These are phyloP conservation scores for Zhuqinia jingwanae DNA, from an alignment of 2,888 invertebrate species.

Conservation along the genomic window DNA sequence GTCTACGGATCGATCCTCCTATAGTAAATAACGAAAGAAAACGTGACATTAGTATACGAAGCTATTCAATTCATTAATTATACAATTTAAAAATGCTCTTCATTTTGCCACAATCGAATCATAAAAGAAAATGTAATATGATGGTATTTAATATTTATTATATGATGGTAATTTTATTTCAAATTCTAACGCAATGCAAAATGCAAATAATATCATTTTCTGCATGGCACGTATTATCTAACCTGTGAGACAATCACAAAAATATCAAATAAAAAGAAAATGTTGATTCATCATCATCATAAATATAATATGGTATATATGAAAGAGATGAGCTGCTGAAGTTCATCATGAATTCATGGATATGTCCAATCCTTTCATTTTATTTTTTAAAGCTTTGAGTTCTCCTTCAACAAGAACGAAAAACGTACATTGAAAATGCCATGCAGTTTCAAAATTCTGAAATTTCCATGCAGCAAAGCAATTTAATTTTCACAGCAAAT, in stretches of 20 bases:
- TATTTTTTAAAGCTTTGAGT: neutral
- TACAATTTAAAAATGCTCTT: neutral
- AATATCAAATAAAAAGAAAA: neutral
- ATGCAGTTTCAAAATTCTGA: conserved; percentile 11
- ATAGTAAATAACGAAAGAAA: conserved; percentile 67
- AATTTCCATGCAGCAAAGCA: conserved; percentile 51
- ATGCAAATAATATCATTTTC: neutral
- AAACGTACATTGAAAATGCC: neutral
- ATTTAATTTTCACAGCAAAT: too few relatives aligned
- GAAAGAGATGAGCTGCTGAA: neutral
- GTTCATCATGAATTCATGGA: conserved; percentile 56
- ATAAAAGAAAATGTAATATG: neutral
- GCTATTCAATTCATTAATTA: neutral
- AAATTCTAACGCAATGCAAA: conserved; percentile 44
- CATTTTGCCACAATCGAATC: neutral
- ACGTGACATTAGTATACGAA: neutral
- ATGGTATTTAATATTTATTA: too few relatives aligned
- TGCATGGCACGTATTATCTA: neutral
- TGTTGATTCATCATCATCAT: conserved; percentile 23
- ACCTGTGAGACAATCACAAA: neutral
- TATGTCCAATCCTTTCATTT: conserved; percentile 43
- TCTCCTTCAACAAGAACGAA: neutral
- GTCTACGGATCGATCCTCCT: conserved; percentile 82
- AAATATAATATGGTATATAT: too few relatives aligned
- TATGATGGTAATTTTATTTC: conserved; percentile 47